Conservation (phyloP, 1,140 invertebrate genomes). For the Papilio machaon region DNA sequence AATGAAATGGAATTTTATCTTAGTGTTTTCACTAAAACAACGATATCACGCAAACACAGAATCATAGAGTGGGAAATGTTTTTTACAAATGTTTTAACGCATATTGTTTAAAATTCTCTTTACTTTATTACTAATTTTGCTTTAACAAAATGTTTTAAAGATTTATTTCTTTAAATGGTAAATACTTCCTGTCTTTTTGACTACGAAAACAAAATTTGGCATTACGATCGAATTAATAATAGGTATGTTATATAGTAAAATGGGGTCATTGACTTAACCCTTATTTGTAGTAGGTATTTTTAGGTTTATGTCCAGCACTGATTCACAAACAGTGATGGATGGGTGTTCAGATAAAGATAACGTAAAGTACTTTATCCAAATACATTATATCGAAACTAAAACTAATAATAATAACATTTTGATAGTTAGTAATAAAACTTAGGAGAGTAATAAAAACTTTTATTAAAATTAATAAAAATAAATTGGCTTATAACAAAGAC, state of each 20-base stretch:
- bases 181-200: too few relatives aligned
- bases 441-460: not conserved
- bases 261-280: not conserved
- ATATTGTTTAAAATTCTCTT: not conserved
- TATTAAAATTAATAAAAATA: too few relatives aligned
- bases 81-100: not conserved
- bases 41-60: constrained; percentile 10
- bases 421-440: not conserved
- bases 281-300: not conserved
- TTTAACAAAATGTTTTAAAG: too few relatives aligned
- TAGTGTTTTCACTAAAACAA: constrained; percentile 53
- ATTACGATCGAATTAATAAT: not conserved
- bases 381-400: not conserved
- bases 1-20: constrained; percentile 50
- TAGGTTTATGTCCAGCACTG: constrained; percentile 9
- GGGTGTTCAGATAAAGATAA: not conserved
- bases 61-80: constrained; percentile 8
- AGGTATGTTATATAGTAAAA: not conserved
- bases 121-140: too few relatives aligned
- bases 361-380: not conserved
- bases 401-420: constrained; percentile 2
- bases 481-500: too few relatives aligned
- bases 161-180: not conserved
- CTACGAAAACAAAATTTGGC: too few relatives aligned
- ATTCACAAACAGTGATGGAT: not conserved